Evolutionary conservation across 2,113 vertebrate genomes (phyloP).

Genomic region (Chelonoidis abingdonii): DNA sequence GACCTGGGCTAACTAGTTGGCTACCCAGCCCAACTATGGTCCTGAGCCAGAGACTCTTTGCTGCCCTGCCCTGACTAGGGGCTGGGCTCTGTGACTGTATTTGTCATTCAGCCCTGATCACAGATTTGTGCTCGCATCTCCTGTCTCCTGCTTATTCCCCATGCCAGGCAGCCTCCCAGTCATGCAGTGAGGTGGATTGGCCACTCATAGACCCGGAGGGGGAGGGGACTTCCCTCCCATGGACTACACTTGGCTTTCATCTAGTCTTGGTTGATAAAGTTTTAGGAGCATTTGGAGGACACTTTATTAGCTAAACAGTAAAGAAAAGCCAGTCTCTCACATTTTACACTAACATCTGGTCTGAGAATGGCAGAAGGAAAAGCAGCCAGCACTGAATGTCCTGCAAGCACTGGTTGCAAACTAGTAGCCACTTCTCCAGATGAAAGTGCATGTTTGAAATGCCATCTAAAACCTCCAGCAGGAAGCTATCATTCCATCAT

Average conservation of each 20-base stretch:
- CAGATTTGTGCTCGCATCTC: too few relatives aligned
- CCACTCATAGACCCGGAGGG: too few relatives aligned
- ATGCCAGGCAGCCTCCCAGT: too few relatives aligned
- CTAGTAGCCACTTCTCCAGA: constrained; percentile 32
- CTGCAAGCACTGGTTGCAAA: constrained; percentile 27
- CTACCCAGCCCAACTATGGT: too few relatives aligned
- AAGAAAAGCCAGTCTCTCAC: constrained; percentile 9
- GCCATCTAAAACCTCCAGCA: constrained; percentile 64
- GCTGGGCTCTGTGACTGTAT: too few relatives aligned
- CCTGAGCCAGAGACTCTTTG: too few relatives aligned
- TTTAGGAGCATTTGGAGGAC: constrained; percentile 44
- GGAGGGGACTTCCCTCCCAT: too few relatives aligned
- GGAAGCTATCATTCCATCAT: constrained; percentile 43
- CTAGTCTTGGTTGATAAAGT: constrained; percentile 57
- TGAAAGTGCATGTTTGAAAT: constrained; percentile 49
- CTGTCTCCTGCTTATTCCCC: too few relatives aligned
- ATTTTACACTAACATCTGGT: constrained; percentile 67
- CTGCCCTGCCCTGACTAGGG: too few relatives aligned
- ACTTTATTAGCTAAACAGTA: constrained; percentile 48
- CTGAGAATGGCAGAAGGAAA: constrained; percentile 51
- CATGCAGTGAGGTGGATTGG: too few relatives aligned
- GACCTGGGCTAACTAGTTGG: too few relatives aligned
- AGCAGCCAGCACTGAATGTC: constrained; percentile 5
- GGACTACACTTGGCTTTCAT: constrained; percentile 46
- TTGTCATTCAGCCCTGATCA: too few relatives aligned